Conservation (phyloP, 2,797 vertebrate species). For the Pangasius sanitwongsei region DNA sequence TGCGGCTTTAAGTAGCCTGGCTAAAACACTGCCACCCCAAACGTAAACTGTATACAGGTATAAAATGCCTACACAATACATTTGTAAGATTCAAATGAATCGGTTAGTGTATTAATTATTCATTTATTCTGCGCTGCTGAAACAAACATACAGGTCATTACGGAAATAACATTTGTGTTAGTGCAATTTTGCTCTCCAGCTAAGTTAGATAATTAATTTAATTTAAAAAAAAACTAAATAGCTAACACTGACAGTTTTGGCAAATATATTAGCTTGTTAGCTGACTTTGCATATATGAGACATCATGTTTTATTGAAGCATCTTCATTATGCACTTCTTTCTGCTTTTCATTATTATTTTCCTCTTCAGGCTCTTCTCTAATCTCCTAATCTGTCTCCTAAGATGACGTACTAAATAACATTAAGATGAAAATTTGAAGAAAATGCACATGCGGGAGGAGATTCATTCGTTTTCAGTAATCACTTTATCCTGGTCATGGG, state of each 20-base stretch:
- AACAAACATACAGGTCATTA: background rate
- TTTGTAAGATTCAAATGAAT: background rate
- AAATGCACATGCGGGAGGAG: no score
- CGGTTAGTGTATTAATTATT: background rate
- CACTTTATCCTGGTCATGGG: background rate
- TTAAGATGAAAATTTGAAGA: background rate
- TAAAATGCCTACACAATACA: background rate
- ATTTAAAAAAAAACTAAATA: background rate
- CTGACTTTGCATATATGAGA: background rate
- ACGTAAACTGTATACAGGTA: background rate
- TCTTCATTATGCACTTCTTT: background rate
- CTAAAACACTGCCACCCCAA: background rate
- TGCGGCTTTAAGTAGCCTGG: background rate
- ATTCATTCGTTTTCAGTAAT: background rate
- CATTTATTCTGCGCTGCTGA: background rate
- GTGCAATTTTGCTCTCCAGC: no score
- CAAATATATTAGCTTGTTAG: background rate
- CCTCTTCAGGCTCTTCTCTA: background rate
- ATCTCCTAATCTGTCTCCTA: background rate
- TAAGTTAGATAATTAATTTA: background rate
- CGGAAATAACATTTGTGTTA: background rate
- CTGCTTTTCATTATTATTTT: background rate
- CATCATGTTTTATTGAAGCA: background rate
- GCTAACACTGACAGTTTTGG: background rate
- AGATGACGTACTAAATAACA: background rate